Conservation (phyloP, 2,113 vertebrate genomes). For the Sciurus niger region DNA sequence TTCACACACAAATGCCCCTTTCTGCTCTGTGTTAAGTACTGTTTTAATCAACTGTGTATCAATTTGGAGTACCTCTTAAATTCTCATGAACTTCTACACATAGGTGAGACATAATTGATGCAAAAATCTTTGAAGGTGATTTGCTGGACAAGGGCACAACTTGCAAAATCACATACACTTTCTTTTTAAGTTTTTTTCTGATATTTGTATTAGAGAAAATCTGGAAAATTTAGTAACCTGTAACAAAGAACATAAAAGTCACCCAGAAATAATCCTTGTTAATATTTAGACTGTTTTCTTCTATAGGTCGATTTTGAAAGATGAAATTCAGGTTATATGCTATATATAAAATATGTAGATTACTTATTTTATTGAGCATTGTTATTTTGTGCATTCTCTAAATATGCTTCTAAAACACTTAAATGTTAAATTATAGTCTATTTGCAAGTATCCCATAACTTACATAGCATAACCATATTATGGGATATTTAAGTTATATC, state of each 20-base stretch:
- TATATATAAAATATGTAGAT: neutral
- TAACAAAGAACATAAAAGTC: neutral
- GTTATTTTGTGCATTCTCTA: neutral
- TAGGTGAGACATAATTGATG: conserved; percentile 33
- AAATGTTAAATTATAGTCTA: neutral
- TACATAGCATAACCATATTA: neutral
- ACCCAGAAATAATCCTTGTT: neutral
- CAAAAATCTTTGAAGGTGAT: conserved; percentile 60
- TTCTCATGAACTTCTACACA: conserved; percentile 45
- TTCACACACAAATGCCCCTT: conserved; percentile 63
- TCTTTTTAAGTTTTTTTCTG: conserved; percentile 8
- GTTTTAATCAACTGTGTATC: conserved; percentile 68
- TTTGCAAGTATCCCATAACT: neutral
- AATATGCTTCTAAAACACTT: conserved; percentile 25
- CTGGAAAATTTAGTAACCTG: neutral
- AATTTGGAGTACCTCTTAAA: conserved; percentile 69
- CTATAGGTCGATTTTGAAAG: conserved; percentile 1
- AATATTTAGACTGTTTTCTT: conserved; percentile 22
- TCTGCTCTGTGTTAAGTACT: neutral
- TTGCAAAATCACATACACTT: neutral
- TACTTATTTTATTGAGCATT: neutral
- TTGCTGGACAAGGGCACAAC: neutral
- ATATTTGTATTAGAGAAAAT: neutral
- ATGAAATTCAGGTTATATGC: neutral
- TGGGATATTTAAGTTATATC: neutral